Evolutionary conservation across 1,140 invertebrate genomes (phyloP).

Genomic region (Ectropis grisescens): DNA sequence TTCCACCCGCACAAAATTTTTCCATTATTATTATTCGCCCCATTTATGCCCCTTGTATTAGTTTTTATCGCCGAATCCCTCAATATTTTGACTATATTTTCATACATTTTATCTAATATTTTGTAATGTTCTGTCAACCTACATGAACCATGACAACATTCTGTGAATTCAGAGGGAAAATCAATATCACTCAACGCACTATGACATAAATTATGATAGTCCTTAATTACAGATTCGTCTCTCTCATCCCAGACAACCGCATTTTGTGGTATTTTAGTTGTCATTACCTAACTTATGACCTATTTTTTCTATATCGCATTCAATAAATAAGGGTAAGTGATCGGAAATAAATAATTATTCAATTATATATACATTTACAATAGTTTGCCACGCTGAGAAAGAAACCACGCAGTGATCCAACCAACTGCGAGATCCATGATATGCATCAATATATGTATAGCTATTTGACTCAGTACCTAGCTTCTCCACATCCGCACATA

Average conservation of each 20-base stretch:
- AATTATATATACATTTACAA: background rate
- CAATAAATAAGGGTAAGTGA: background rate
- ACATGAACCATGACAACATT: conserved; percentile 6
- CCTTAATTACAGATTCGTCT: conserved; percentile 2
- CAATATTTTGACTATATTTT: background rate
- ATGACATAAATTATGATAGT: too few species aligned
- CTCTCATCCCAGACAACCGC: conserved; percentile 9
- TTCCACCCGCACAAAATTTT: conserved; percentile 8
- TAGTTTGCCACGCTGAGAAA: background rate
- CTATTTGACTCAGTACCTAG: background rate
- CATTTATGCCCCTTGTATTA: background rate
- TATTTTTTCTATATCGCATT: background rate
- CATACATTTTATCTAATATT: conserved; percentile 4
- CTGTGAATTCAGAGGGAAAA: too few species aligned
- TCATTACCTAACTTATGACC: background rate
- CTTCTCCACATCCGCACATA: background rate
- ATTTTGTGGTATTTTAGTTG: background rate
- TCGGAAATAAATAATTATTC: background rate
- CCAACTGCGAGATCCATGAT: background rate
- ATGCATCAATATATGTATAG: background rate
- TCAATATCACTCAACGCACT: too few species aligned
- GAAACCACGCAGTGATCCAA: background rate
- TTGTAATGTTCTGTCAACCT: conserved; percentile 1
- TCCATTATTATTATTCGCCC: background rate
- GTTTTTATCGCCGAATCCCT: background rate